Conservation (phyloP, 1,140 invertebrate genomes). For the Camponotus pennsylvanicus region DNA sequence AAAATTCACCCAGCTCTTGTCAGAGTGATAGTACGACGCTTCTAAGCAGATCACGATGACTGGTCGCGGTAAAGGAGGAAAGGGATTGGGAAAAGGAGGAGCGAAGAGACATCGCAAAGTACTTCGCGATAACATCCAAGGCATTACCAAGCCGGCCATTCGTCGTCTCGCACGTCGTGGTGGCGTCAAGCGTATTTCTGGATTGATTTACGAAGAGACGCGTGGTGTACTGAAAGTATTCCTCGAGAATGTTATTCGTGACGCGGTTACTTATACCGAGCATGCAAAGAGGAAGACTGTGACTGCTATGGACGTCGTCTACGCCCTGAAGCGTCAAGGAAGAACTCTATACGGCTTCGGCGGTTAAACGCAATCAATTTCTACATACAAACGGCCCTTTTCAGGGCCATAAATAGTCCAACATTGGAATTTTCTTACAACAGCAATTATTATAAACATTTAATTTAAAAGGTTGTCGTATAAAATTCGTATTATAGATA, state of each 20-base stretch:
- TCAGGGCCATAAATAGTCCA: constrained; percentile 61
- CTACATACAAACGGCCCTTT: constrained; percentile 62
- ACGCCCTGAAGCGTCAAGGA: constrained; percentile 62
- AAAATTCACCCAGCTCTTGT: background rate
- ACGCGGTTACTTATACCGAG: constrained; percentile 62
- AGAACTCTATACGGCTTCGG: constrained; percentile 63
- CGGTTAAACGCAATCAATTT: background rate
- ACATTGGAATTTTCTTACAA: background rate
- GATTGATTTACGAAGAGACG: constrained; percentile 57
- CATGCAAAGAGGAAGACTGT: constrained; percentile 51
- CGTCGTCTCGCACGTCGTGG: constrained; percentile 66
- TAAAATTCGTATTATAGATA: no score
- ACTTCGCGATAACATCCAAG: constrained; percentile 70
- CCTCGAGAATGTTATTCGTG: constrained; percentile 52
- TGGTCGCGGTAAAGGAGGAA: constrained; percentile 68
- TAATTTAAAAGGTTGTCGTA: no score
- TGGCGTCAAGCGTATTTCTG: constrained; percentile 64
- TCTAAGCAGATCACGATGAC: constrained; percentile 47
- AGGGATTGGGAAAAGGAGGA: constrained; percentile 71
- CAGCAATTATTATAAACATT: background rate
- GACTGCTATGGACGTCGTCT: constrained; percentile 53
- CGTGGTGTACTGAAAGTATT: constrained; percentile 54
- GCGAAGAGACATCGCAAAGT: constrained; percentile 68
- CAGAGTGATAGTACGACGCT: background rate
- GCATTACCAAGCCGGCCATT: constrained; percentile 65